Evolutionary conservation across 2,888 invertebrate genomes (phyloP).

Genomic region (Drosophila borborema): DNA sequence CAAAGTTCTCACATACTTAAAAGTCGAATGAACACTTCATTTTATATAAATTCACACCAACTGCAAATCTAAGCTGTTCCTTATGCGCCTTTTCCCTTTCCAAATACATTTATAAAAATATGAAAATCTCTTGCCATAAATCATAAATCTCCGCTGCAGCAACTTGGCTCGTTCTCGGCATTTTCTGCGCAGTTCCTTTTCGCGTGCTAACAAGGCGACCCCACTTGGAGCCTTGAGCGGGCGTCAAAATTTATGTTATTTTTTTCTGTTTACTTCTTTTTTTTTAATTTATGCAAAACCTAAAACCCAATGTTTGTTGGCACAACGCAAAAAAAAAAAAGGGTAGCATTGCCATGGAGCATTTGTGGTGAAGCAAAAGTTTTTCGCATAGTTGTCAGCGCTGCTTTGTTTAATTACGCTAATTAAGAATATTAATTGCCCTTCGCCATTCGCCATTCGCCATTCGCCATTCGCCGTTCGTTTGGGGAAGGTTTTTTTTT

Average conservation of each 20-base stretch:
- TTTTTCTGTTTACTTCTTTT: conserved; percentile 27
- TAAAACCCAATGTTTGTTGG: conserved; percentile 47
- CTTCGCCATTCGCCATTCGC: conserved; percentile 30
- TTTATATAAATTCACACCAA: conserved; percentile 65
- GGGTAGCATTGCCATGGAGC: conserved; percentile 37
- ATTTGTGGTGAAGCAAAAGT: conserved; percentile 54
- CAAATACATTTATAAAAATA: conserved; percentile 6
- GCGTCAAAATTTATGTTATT: conserved; percentile 79
- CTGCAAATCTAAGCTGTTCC: neutral
- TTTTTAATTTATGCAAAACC: conserved; percentile 11
- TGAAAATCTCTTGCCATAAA: conserved; percentile 63
- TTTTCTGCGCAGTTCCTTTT: conserved; percentile 17
- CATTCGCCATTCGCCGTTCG: conserved; percentile 2
- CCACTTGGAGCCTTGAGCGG: conserved; percentile 50
- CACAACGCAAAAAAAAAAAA: conserved; percentile 6
- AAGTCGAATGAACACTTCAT: conserved; percentile 74
- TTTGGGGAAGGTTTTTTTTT: conserved; percentile 29
- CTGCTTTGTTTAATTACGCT: conserved; percentile 84
- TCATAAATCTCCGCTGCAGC: conserved; percentile 68
- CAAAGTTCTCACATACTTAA: neutral
- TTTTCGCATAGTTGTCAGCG: conserved; percentile 84
- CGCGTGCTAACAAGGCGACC: conserved; percentile 70
- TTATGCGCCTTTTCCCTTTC: conserved; percentile 15
- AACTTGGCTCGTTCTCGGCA: conserved; percentile 41
- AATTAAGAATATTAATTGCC: conserved; percentile 85